Base-by-base conservation (phyloP, 1,140 invertebrate species). In the Lordiphosa stackelbergi region DNA sequence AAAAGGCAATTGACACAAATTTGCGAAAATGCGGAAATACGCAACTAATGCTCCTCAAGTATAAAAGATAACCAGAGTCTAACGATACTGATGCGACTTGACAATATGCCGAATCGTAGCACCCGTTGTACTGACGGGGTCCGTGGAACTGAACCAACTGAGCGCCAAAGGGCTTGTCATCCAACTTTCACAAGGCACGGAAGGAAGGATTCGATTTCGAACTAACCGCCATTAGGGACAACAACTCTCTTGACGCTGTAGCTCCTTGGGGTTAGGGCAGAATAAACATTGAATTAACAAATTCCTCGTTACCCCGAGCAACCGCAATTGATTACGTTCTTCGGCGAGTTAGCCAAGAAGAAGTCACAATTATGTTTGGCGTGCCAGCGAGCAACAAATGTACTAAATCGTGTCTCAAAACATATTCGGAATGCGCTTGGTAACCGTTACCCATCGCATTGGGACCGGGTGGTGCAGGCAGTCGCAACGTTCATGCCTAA, bases 231-330 rank as follows among this genome's bases (percentile, higher is more conserved):
- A 69, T 69, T 69, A 69, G 9, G 64, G 49, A 61, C 54, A 54
- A 53, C 73, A 63, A 51, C 38, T 31, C 28, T 31, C 7, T 73
- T 73, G 47, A 41, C 51, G 42, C 51, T 53, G 38, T 58, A 11
- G 37, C 6, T 13, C 36, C 48, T 55, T 53, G 66, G 56, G 36
- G 41, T 53, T 62, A 54, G 68, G 68, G 64, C 70, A 65, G 62
- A 81, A 66, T 70, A 78, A 86, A 65, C 84, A 86, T 86, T 85
- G 85, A 86, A 86, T 86, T 86, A 86, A 86, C 85, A 86, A 86
- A 86, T 86, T 85, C 75, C 73, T 58, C 55, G 85, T 86, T 75
- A 69, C 85, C 73, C 68, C 7, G 43, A 62, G 69, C 78, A 85
- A 77, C 84, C 74, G 54, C 55, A 63, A 85, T 85, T 85, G 83